A percentile compares a stretch with the other conserved stretches of the same genome.
These are phyloP conservation scores for Venturia canescens DNA, from an alignment of 1,140 invertebrate genomes.

Conservation along the genomic window DNA sequence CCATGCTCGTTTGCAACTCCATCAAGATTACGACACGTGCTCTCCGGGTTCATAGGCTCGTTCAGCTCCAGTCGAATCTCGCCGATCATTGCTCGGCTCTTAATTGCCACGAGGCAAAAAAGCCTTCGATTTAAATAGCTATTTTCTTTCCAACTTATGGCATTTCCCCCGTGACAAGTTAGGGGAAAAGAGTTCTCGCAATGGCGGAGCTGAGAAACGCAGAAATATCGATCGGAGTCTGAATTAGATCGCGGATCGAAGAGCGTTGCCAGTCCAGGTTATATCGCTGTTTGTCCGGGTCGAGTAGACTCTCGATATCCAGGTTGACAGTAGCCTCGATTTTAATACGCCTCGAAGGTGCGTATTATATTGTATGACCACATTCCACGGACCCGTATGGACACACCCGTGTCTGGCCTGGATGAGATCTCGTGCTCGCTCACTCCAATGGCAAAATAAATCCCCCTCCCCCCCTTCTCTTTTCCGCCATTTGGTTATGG, in stretches of 20 bases:
- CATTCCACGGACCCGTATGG: conserved; percentile 37
- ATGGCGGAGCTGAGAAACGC: conserved; percentile 32
- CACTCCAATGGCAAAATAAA: conserved; percentile 3
- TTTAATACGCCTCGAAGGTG: conserved; percentile 45
- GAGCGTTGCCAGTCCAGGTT: neutral
- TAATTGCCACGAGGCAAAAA: neutral
- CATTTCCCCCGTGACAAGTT: neutral
- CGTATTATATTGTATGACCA: conserved; percentile 46
- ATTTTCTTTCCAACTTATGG: neutral
- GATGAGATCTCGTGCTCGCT: conserved; percentile 24
- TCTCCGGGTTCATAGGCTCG: neutral
- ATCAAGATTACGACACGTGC: conserved; percentile 7
- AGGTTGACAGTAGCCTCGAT: conserved; percentile 45
- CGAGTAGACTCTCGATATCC: conserved; percentile 33
- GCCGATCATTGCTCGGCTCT: neutral
- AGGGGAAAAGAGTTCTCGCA: neutral
- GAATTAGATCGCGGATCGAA: neutral
- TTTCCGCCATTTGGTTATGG: conserved; percentile 32
- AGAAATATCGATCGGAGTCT: neutral
- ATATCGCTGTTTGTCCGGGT: conserved; percentile 25
- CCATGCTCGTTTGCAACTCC: conserved; percentile 20
- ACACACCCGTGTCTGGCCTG: conserved; percentile 47
- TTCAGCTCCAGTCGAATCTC: neutral
- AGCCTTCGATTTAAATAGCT: neutral
- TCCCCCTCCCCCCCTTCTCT: too few species aligned